Conservation (phyloP, 1,140 invertebrate species). For the Ostrea edulis region DNA sequence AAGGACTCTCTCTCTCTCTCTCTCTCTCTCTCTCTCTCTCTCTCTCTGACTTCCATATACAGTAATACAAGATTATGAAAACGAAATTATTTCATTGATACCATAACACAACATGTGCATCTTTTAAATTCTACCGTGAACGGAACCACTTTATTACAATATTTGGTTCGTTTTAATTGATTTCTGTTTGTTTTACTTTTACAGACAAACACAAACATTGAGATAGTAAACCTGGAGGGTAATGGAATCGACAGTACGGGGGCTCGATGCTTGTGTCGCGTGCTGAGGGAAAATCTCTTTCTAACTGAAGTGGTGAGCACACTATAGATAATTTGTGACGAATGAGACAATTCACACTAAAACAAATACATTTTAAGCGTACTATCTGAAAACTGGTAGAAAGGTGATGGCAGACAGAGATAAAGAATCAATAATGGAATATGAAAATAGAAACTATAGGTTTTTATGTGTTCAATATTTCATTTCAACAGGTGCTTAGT, state of each 20-base stretch:
- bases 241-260: conserved; percentile 70
- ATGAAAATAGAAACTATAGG: not conserved
- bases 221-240: conserved; percentile 71
- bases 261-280: conserved; percentile 65
- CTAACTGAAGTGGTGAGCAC: conserved; percentile 72
- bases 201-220: conserved; percentile 71
- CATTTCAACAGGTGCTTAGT: conserved; percentile 62
- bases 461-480: conserved; percentile 24
- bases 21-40: too few species aligned
- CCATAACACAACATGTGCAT: not conserved
- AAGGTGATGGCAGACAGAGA: not conserved
- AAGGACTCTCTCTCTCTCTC: too few species aligned
- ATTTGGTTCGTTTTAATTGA: too few species aligned
- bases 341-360: not conserved
- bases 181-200: conserved; percentile 40
- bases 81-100: too few species aligned
- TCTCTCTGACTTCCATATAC: too few species aligned
- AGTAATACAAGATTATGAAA: not conserved
- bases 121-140: too few species aligned
- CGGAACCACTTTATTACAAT: too few species aligned
- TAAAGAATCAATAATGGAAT: conserved; percentile 7
- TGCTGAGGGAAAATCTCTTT: conserved; percentile 74
- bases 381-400: not conserved
- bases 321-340: not conserved
- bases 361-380: conserved; percentile 3